These are phyloP conservation scores for Ceratina calcarata DNA, from an alignment of 1,140 invertebrate genomes.

Conservation along the genomic window DNA sequence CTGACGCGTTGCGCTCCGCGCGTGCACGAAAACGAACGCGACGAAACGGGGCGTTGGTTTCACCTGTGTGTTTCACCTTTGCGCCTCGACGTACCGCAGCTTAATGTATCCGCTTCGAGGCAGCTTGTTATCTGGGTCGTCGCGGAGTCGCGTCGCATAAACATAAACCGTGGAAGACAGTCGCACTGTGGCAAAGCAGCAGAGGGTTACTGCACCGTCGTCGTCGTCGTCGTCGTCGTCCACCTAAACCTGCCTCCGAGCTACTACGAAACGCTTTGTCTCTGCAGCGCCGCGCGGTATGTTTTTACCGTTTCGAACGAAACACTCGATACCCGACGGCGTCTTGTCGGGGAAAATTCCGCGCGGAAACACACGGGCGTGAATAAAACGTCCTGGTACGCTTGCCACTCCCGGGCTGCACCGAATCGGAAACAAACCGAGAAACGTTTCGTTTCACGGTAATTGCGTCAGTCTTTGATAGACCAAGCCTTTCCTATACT, in stretches of 20 bases:
- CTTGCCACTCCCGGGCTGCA: not conserved
- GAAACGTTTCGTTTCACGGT: not conserved
- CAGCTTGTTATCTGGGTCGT: conserved; percentile 51
- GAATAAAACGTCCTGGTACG: not conserved
- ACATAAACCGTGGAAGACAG: conserved; percentile 57
- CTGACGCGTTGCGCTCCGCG: conserved; percentile 3
- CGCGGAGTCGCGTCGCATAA: conserved; percentile 52
- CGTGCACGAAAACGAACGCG: not conserved
- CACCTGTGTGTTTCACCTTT: conserved; percentile 48
- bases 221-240: no score
- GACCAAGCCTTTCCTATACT: no score
- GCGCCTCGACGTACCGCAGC: conserved; percentile 11
- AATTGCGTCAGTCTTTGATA: not conserved
- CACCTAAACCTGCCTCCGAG: conserved; percentile 18
- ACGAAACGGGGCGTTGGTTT: not conserved
- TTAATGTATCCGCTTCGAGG: conserved; percentile 46
- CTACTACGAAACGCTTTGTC: not conserved
- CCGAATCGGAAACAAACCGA: not conserved
- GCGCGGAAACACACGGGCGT: not conserved
- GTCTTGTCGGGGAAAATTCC: not conserved
- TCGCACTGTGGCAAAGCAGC: conserved; percentile 3
- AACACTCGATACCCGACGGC: not conserved
- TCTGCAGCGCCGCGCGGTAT: not conserved
- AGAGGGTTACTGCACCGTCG: conserved; percentile 38
- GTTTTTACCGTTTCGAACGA: conserved; percentile 16